phyloP scores from a whole-genome alignment of 2,888 invertebrate species.

The Cosmopolites sordidus region DNA sequence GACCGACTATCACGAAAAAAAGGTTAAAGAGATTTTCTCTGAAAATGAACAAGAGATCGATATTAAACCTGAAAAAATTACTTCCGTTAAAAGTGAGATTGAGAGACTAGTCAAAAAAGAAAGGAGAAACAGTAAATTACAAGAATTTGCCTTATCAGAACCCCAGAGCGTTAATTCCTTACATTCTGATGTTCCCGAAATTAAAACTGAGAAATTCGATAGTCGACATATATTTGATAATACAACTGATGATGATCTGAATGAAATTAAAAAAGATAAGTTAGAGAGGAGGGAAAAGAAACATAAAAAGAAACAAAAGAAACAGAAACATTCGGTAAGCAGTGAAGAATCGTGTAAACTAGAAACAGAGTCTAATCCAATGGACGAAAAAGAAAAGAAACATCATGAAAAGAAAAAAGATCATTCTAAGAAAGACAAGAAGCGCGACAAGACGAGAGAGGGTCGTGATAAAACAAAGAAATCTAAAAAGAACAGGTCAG shows the following conservation, averaged over 20 bases:
- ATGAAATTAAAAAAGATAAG: conserved; percentile 39
- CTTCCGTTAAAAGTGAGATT: conserved; percentile 40
- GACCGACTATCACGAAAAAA: conserved; percentile 17
- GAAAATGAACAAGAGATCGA: conserved; percentile 52
- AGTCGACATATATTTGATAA: conserved; percentile 38
- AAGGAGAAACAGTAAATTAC: conserved; percentile 40
- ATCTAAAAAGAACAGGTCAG: conserved; percentile 50
- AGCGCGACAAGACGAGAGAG: conserved; percentile 56
- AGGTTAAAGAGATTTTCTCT: conserved; percentile 51
- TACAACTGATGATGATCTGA: conserved; percentile 43
- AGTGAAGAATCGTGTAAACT: conserved; percentile 54
- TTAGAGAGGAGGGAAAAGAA: conserved; percentile 62
- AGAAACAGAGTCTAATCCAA: conserved; percentile 38
- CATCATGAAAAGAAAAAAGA: conserved; percentile 45
- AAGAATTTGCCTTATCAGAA: conserved; percentile 37
- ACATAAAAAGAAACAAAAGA: conserved; percentile 81
- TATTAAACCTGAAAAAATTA: conserved; percentile 32
- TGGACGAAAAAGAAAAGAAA: conserved; percentile 42
- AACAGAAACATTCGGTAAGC: conserved; percentile 63
- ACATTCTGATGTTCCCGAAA: conserved; percentile 27
- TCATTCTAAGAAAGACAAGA: conserved; percentile 58
- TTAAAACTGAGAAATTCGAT: conserved; percentile 42
- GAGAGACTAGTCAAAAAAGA: conserved; percentile 43
- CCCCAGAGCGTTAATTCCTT: conserved; percentile 8
- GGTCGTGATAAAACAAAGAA: conserved; percentile 60